These are phyloP conservation scores for Tadarida brasiliensis DNA, from an alignment of 2,797 vertebrate genomes.

Conservation along the genomic window DNA sequence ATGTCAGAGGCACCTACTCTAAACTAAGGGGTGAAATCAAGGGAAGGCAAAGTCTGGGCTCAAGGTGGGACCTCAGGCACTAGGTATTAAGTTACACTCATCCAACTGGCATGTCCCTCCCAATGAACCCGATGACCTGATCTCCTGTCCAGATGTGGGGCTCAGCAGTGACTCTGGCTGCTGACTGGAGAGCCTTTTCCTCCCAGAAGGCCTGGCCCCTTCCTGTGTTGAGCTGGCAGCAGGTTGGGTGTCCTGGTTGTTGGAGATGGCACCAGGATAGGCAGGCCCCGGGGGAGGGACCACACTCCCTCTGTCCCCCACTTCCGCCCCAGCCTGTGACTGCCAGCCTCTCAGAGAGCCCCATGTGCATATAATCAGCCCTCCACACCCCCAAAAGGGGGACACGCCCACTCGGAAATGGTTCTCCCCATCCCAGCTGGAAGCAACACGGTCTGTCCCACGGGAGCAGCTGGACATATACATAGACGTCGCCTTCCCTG, in stretches of 20 bases:
- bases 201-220: not conserved
- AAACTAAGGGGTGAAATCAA: not conserved
- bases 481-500: slow-evolving; percentile 82
- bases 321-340: not conserved
- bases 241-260: not conserved
- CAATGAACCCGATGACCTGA: not conserved
- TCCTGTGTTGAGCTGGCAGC: not conserved
- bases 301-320: not conserved
- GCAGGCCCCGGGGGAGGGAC: not conserved
- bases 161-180: not conserved
- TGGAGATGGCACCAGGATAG: not conserved
- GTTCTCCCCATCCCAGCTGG: not conserved
- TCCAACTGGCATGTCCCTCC: not conserved
- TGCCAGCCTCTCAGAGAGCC: slow-evolving; percentile 52
- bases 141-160: not conserved
- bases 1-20: not conserved
- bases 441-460: slow-evolving; percentile 53
- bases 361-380: slow-evolving; percentile 10
- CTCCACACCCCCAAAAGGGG: not conserved
- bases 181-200: not conserved
- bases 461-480: slow-evolving; percentile 85
- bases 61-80: not conserved
- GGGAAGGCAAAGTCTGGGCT: not conserved
- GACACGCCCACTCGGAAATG: not conserved
- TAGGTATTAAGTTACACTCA: not conserved